These are phyloP conservation scores for Adoxophyes honmai DNA, from an alignment of 1,140 invertebrate genomes.

Conservation along the genomic window DNA sequence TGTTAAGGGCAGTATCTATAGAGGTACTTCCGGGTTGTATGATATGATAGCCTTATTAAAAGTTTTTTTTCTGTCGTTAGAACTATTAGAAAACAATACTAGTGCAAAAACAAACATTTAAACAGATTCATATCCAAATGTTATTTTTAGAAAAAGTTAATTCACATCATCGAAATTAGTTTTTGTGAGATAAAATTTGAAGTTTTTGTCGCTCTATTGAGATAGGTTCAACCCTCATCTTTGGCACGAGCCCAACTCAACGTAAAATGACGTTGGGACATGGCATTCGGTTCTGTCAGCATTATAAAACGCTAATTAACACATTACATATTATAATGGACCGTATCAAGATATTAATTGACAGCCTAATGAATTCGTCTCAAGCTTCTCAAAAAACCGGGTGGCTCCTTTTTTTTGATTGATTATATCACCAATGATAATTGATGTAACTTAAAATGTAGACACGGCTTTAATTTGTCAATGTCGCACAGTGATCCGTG, in stretches of 20 bases:
- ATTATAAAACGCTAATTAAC: constrained; percentile 36
- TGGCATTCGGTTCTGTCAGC: constrained; percentile 29
- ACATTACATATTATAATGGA: constrained; percentile 24
- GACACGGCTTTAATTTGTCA: constrained; percentile 1
- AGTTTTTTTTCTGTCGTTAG: no score
- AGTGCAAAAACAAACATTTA: no score
- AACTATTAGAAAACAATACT: no score
- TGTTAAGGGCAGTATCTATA: no score
- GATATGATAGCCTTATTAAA: no score
- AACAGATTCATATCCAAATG: no score
- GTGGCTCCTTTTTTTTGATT: constrained; percentile 5
- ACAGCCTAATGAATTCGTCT: constrained; percentile 21
- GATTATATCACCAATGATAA: not conserved
- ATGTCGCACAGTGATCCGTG: not conserved
- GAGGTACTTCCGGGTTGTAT: no score
- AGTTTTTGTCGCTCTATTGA: constrained; percentile 1
- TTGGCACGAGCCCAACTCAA: constrained; percentile 21
- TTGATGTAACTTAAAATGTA: not conserved
- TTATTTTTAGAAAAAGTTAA: no score
- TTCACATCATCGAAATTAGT: no score
- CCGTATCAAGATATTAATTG: constrained; percentile 29
- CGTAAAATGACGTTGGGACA: constrained; percentile 27
- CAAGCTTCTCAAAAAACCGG: not conserved
- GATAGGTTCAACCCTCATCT: constrained; percentile 17
- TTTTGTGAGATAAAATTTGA: no score